Evolutionary conservation across 2,888 invertebrate species (phyloP).

Genomic region (Coleophora deauratella): DNA sequence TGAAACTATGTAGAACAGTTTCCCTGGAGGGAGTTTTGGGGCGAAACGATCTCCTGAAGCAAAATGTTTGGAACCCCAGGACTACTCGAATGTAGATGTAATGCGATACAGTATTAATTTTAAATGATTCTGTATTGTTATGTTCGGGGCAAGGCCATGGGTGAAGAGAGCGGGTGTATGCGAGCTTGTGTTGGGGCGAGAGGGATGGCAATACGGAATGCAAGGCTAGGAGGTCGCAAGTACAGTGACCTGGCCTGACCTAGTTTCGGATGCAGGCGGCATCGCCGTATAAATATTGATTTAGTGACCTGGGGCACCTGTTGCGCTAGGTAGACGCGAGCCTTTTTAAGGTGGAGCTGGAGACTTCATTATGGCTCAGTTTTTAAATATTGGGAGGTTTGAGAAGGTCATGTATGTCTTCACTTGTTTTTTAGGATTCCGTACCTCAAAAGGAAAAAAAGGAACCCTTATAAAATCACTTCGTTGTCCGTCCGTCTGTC

Average conservation of each 20-base stretch:
- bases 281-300: constrained; percentile 64
- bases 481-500: no score
- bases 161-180: constrained; percentile 33
- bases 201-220: constrained; percentile 44
- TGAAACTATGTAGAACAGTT: no score
- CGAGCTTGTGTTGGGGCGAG: constrained; percentile 21
- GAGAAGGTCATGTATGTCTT: no score
- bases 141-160: constrained; percentile 54
- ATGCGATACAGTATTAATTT: constrained; percentile 49
- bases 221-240: constrained; percentile 65
- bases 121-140: constrained; percentile 43
- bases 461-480: no score
- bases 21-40: no score
- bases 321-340: constrained; percentile 26
- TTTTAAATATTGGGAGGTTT: no score
- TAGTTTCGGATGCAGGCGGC: constrained; percentile 57
- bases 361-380: no score
- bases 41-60: no score
- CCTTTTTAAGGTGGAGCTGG: constrained; percentile 25
- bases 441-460: no score
- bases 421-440: no score
- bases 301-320: constrained; percentile 57
- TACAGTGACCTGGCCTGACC: constrained; percentile 70
- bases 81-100: no score
- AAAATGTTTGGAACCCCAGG: no score